These are phyloP conservation scores for Diacarnus erythraeanus DNA, from an alignment of 37 sponge, comb jelly and placozoan species.

Conservation along the genomic window DNA sequence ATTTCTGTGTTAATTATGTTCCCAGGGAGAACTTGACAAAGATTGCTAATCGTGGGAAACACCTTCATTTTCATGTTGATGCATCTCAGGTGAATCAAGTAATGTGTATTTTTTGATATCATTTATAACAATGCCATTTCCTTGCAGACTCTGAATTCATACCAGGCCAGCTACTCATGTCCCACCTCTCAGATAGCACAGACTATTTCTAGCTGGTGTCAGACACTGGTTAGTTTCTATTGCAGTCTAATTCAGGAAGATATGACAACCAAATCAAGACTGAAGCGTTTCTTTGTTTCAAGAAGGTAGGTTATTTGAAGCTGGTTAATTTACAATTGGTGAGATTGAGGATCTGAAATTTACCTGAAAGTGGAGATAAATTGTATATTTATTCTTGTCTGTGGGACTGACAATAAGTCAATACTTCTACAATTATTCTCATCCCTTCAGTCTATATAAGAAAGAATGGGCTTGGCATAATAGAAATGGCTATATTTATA, in stretches of 20 bases:
- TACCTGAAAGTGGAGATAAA: too few species aligned
- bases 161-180: slow-evolving; percentile 39
- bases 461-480: too few species aligned
- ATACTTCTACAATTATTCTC: too few species aligned
- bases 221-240: slow-evolving; percentile 22
- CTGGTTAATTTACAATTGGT: too few species aligned
- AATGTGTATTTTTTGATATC: background rate
- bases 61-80: slow-evolving; percentile 4
- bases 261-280: background rate
- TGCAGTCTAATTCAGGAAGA: background rate
- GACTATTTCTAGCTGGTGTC: slow-evolving; percentile 26
- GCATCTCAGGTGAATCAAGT: slow-evolving; percentile 13
- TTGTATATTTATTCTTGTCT: too few species aligned
- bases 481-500: too few species aligned
- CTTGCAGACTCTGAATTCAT: slow-evolving; percentile 19
- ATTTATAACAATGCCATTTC: background rate
- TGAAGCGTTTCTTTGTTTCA: slow-evolving; percentile 22
- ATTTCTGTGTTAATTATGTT: background rate
- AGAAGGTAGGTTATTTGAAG: slow-evolving; percentile 30
- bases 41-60: slow-evolving; percentile 10
- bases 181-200: slow-evolving; percentile 10
- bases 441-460: too few species aligned
- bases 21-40: slow-evolving; percentile 17
- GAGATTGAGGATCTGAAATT: too few species aligned
- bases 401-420: too few species aligned